Percentiles rank a stretch among this genome's conserved stretches.
Conservation (phyloP, 2,888 invertebrate genomes). For the Digitonthophagus gazella region DNA sequence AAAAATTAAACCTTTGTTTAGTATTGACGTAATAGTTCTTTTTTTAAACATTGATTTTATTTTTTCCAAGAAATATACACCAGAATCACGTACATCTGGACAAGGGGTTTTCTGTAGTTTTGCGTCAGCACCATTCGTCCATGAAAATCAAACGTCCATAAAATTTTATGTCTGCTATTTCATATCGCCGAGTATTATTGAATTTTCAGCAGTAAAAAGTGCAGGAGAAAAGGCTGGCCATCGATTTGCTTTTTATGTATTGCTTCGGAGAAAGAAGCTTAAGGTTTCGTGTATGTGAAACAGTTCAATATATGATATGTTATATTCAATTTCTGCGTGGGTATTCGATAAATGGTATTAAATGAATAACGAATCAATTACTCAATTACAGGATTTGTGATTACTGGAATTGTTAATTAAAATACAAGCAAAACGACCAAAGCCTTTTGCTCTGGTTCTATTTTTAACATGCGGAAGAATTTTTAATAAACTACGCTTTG, state of each 20-base stretch:
- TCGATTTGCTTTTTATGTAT: background rate
- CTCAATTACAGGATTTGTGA: no score
- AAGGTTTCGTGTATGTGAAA: background rate
- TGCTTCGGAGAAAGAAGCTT: background rate
- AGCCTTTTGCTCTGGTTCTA: background rate
- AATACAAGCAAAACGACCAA: background rate
- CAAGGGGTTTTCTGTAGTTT: background rate
- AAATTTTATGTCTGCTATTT: slow-evolving; percentile 11
- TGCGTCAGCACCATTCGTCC: background rate
- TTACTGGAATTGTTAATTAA: no score
- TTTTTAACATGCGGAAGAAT: background rate
- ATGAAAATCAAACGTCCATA: slow-evolving; percentile 12
- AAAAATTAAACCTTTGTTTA: background rate
- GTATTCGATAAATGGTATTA: no score
- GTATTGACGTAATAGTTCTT: background rate
- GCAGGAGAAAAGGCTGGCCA: background rate
- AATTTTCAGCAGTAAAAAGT: slow-evolving; percentile 1
- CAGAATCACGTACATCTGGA: background rate
- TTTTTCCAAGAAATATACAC: background rate
- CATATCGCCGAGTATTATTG: slow-evolving; percentile 13
- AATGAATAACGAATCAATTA: no score
- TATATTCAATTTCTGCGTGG: background rate
- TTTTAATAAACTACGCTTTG: background rate
- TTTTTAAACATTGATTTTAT: background rate
- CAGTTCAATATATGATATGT: background rate